Evolutionary conservation across 2,113 vertebrate genomes (phyloP).

Genomic region (Canis aureus): DNA sequence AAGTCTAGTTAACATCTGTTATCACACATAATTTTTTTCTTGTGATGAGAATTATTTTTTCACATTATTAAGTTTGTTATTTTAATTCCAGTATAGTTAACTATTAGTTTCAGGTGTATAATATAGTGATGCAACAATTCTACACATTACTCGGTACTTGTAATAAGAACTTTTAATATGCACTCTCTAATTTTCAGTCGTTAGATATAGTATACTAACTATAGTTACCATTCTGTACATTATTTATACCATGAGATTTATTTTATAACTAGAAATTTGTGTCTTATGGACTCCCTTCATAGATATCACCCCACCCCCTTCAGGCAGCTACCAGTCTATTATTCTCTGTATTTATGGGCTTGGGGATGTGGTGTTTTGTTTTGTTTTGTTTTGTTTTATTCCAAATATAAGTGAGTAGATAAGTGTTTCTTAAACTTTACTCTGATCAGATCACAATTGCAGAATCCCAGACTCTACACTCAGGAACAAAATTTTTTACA

Average conservation of each 20-base stretch:
- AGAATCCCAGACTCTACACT: not conserved
- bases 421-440: conserved; percentile 4
- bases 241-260: not conserved
- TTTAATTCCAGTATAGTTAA: not conserved
- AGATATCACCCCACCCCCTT: not conserved
- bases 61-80: not conserved
- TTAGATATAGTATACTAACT: not conserved
- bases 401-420: not conserved
- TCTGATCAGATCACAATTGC: not conserved
- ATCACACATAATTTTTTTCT: not conserved
- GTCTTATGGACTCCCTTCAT: not conserved
- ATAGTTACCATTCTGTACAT: not conserved
- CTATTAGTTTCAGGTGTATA: not conserved
- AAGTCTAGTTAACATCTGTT: not conserved
- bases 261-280: not conserved
- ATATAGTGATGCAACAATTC: not conserved
- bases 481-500: not conserved
- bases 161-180: not conserved
- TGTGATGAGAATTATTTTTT: too few species aligned
- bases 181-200: not conserved
- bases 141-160: not conserved
- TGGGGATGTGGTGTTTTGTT: not conserved
- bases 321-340: not conserved
- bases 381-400: not conserved
- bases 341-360: not conserved